Percentiles rank a stretch among this genome's conserved stretches.
phyloP scores from a whole-genome alignment of 1,140 invertebrate genomes.

The Drosophila prosaltans region DNA sequence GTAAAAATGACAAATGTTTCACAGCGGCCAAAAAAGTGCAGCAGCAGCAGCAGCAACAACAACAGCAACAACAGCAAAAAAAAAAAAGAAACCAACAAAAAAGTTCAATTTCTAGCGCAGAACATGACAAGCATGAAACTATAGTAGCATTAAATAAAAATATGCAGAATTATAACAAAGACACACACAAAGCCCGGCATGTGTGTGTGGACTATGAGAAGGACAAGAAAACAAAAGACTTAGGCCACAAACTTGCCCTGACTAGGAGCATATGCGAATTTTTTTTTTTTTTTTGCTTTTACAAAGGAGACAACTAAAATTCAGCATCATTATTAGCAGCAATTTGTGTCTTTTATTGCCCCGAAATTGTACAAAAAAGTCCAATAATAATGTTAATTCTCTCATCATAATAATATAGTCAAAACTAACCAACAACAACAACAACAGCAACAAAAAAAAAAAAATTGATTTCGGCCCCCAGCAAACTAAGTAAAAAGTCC shows the following conservation, averaged over 20 bases:
- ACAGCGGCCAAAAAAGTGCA: slow-evolving; percentile 72
- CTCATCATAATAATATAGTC: slow-evolving; percentile 75
- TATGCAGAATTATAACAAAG: slow-evolving; percentile 80
- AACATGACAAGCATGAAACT: slow-evolving; percentile 80
- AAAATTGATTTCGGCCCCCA: slow-evolving; percentile 44
- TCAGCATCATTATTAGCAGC: slow-evolving; percentile 78
- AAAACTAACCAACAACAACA: slow-evolving; percentile 19
- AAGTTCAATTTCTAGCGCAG: slow-evolving; percentile 75
- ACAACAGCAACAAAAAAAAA: slow-evolving; percentile 24
- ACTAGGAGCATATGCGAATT: neutral
- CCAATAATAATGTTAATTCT: slow-evolving; percentile 77
- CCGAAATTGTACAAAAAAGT: slow-evolving; percentile 72
- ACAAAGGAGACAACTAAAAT: slow-evolving; percentile 19
- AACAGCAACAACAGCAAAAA: neutral
- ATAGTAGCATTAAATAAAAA: slow-evolving; percentile 62
- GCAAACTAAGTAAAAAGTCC: slow-evolving; percentile 46
- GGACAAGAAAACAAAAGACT: slow-evolving; percentile 68
- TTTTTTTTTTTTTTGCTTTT: too few relatives aligned
- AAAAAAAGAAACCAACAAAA: slow-evolving; percentile 45
- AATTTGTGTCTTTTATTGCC: slow-evolving; percentile 80
- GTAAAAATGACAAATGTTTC: slow-evolving; percentile 81
- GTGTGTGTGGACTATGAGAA: neutral
- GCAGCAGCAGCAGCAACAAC: slow-evolving; percentile 27
- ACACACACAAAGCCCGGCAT: slow-evolving; percentile 34
- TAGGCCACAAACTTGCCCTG: slow-evolving; percentile 63